Percentiles rank a stretch among this genome's conserved stretches.
These are phyloP conservation scores for Kryptolebias ocellatus DNA, from an alignment of 2,797 vertebrate genomes.

Conservation along the genomic window DNA sequence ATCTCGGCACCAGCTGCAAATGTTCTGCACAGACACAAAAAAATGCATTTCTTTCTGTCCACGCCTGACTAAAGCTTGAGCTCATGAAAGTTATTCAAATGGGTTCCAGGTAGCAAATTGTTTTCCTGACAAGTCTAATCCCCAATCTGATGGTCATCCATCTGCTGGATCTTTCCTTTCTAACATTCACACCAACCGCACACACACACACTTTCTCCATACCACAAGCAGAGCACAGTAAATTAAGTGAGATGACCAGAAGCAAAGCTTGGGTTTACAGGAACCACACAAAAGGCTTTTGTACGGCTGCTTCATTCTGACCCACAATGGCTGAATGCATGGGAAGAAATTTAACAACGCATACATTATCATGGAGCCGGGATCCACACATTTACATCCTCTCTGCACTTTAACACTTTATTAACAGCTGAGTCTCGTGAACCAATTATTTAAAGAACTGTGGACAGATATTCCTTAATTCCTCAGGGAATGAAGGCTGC, in stretches of 20 bases:
- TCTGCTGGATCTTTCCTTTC: background rate
- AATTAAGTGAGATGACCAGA: conserved; percentile 73
- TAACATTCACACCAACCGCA: conserved; percentile 28
- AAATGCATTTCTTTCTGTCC: background rate
- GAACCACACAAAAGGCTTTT: conserved; percentile 78
- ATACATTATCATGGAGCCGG: conserved; percentile 49
- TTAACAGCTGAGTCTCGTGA: conserved; percentile 14
- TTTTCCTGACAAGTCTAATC: conserved; percentile 29
- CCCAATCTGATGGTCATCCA: conserved; percentile 40
- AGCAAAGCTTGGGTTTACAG: conserved; percentile 73
- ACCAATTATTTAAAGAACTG: conserved; percentile 42
- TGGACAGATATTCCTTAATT: conserved; percentile 15
- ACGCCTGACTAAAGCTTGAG: background rate
- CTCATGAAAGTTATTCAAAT: background rate
- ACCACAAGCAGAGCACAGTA: conserved; percentile 75
- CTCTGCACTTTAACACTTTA: conserved; percentile 8
- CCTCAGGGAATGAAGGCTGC: background rate
- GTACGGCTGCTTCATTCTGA: conserved; percentile 58
- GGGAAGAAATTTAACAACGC: conserved; percentile 65
- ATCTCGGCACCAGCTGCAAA: background rate
- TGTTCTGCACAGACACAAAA: too few species aligned
- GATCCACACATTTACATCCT: conserved; percentile 14
- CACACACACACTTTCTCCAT: conserved; percentile 37
- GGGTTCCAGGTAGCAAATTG: background rate
- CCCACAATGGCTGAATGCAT: conserved; percentile 68